Percentiles rank a stretch among this genome's conserved stretches.
Conservation (phyloP, 2,797 vertebrate genomes). For the Brachyalestes nurse region DNA sequence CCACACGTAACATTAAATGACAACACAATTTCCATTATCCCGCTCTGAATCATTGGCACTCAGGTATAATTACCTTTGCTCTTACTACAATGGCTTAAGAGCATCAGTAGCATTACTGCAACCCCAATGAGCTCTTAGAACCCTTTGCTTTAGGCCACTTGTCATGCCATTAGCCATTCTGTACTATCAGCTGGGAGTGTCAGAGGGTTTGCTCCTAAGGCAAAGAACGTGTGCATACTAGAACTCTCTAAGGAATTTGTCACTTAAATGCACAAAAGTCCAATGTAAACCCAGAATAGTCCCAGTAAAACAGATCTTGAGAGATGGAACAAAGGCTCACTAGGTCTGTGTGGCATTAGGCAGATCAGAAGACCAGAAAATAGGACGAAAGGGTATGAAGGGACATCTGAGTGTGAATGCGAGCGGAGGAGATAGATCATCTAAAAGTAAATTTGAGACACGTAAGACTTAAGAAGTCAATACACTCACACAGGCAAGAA, state of each 20-base stretch:
- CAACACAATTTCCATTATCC: conserved; percentile 26
- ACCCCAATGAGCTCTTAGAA: conserved; percentile 31
- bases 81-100: conserved; percentile 34
- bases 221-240: conserved; percentile 35
- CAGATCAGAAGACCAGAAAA: conserved; percentile 40
- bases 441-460: conserved; percentile 30
- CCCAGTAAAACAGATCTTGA: conserved; percentile 14
- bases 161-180: conserved; percentile 32
- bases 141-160: conserved; percentile 16
- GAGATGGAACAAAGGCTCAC: neutral
- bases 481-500: neutral
- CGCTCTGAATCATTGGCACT: conserved; percentile 15
- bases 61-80: conserved; percentile 30
- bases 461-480: conserved; percentile 32
- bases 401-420: conserved; percentile 4
- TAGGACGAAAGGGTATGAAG: conserved; percentile 11
- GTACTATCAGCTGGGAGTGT: conserved; percentile 25
- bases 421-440: conserved; percentile 10
- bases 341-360: conserved; percentile 21
- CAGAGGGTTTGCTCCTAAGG: conserved; percentile 29
- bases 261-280: conserved; percentile 46
- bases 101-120: conserved; percentile 9
- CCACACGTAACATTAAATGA: conserved; percentile 32
- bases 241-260: conserved; percentile 47
- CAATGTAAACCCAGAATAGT: conserved; percentile 45